phyloP scores from a whole-genome alignment of 1,140 invertebrate species.

The Polyergus mexicanus region DNA sequence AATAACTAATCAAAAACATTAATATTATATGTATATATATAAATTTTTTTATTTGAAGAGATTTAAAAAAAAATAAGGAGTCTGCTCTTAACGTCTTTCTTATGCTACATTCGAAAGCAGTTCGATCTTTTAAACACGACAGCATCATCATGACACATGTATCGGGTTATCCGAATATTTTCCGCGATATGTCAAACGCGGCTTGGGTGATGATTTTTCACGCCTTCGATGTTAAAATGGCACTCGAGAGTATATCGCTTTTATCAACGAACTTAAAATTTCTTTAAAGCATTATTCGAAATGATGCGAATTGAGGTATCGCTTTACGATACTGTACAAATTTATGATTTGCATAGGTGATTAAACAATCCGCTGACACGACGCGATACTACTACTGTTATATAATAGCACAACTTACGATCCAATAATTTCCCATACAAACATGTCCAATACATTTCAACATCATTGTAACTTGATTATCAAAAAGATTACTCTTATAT shows the following conservation, averaged over 20 bases:
- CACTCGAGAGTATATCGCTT: background rate
- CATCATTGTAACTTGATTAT: background rate
- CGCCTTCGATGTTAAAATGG: background rate
- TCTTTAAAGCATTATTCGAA: background rate
- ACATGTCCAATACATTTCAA: background rate
- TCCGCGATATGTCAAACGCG: background rate
- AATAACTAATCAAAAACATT: too few species aligned
- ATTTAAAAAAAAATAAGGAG: background rate
- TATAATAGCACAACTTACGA: background rate
- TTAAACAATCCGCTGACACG: background rate
- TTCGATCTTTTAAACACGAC: background rate
- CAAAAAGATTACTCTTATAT: background rate
- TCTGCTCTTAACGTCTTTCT: background rate
- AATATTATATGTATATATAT: background rate
- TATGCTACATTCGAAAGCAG: background rate
- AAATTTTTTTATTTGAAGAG: background rate
- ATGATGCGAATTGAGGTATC: constrained; percentile 2
- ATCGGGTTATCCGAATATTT: background rate
- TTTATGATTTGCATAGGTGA: background rate
- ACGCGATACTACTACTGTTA: background rate
- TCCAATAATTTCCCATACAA: background rate
- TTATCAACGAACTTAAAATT: background rate
- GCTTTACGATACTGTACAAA: too few species aligned
- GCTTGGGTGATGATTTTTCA: background rate
- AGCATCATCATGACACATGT: background rate